Conservation (phyloP, 2,888 invertebrate species). For the Eretmocerus hayati region DNA sequence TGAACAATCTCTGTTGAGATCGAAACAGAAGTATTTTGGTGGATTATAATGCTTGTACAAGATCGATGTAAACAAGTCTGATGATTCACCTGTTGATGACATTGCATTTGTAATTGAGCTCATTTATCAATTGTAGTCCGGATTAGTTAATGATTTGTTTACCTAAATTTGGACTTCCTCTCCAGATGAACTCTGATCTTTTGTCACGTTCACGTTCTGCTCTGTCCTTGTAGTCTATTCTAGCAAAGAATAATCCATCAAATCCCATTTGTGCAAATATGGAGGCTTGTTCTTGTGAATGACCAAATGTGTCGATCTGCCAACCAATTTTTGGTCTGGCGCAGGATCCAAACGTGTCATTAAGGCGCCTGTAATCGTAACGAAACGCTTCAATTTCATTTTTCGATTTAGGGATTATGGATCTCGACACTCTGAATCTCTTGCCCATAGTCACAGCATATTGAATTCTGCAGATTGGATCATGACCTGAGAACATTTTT, state of each 20-base stretch:
- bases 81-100: constrained; percentile 50
- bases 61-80: constrained; percentile 76
- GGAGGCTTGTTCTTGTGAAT: constrained; percentile 79
- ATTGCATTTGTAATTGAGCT: too few relatives aligned
- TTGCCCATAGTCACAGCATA: too few relatives aligned
- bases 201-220: constrained; percentile 51
- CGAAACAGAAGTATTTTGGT: constrained; percentile 90
- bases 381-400: too few relatives aligned
- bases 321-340: constrained; percentile 68
- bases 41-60: constrained; percentile 76
- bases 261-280: constrained; percentile 73
- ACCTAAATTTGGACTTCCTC: constrained; percentile 66
- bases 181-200: constrained; percentile 81
- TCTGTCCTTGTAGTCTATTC: constrained; percentile 85
- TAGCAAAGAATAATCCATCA: constrained; percentile 79
- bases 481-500: too few relatives aligned
- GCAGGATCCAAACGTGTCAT: constrained; percentile 65
- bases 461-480: too few relatives aligned
- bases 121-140: too few relatives aligned
- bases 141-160: too few relatives aligned
- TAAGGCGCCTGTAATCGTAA: constrained; percentile 46
- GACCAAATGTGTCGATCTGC: constrained; percentile 84
- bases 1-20: constrained; percentile 71
- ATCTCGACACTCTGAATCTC: too few relatives aligned
- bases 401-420: too few relatives aligned